Percentiles rank a stretch among this genome's conserved stretches.
Evolutionary conservation across 2,797 vertebrate genomes (phyloP).

Genomic region (Liparis tanakae): DNA sequence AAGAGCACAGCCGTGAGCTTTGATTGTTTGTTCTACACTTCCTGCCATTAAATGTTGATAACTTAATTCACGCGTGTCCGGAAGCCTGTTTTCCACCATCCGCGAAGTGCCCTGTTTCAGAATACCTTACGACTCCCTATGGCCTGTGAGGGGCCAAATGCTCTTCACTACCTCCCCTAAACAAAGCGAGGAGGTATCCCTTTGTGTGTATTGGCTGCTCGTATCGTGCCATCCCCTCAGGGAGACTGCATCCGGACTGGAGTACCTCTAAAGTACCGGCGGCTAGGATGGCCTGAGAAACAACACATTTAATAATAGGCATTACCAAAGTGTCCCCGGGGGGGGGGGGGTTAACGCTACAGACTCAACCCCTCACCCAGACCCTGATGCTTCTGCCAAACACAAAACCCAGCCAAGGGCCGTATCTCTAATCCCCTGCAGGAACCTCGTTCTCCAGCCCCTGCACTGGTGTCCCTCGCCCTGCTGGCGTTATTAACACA

Average conservation of each 20-base stretch:
- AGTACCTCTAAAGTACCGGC: conserved; percentile 40
- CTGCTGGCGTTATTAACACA: conserved; percentile 69
- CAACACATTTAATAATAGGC: conserved; percentile 50
- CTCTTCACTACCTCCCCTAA: conserved; percentile 16
- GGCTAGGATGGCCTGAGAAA: conserved; percentile 40
- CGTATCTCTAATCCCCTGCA: conserved; percentile 50
- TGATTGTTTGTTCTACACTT: no score
- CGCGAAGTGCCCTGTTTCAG: no score
- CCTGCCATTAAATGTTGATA: no score
- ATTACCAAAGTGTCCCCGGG: conserved; percentile 48
- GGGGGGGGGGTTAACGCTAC: conserved; percentile 46
- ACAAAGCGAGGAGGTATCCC: conserved; percentile 11
- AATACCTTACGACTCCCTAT: no score
- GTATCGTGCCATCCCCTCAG: conserved; percentile 47
- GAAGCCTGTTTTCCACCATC: no score
- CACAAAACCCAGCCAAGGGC: conserved; percentile 44
- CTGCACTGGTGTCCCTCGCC: conserved; percentile 34
- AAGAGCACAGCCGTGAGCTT: no score
- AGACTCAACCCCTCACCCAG: conserved; percentile 31
- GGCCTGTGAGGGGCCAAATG: conserved; percentile 34
- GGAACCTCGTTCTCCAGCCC: conserved; percentile 41
- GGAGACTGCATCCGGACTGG: conserved; percentile 22
- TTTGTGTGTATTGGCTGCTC: conserved; percentile 53
- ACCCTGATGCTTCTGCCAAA: conserved; percentile 36
- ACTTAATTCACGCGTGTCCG: no score